Evolutionary conservation across 2,888 invertebrate species (phyloP), one percentile per base, ranked within the genome.

Genomic region (Ennomos erosarius): DNA sequence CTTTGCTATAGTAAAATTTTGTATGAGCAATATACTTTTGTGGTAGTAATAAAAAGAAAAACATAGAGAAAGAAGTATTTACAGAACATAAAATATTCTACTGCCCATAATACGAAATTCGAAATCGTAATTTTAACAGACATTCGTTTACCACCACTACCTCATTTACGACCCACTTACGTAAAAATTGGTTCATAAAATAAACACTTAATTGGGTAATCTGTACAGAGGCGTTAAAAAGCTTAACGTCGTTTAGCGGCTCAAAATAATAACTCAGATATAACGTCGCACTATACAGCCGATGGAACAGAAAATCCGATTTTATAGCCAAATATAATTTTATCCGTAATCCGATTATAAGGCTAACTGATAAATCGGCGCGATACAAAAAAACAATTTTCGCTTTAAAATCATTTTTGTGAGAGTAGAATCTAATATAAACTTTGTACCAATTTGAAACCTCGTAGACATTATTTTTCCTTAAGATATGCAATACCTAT

Each of bases 321-420:
- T 54, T 57, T 57, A 57, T 47, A 47, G 53, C 38, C 53, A 47
- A 62, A 50, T 53, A 62, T 62, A 54, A 62, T 62, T 62, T 56
- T 45, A 57, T 43, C 36, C 35, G 55, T 53, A 61, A 61, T 42
- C 60, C 54, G 43, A 47, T 37, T 42, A 53, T 36, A 52, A 51
- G 43, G 49, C 36, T 45, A 55, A 43, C 42, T 47, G 55, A 55
- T 46, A 55, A 43, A 50, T 46, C 46, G 50, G 16, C 13, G n/a
- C 26, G 16, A 39, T 39, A 10, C 34, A 35, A 43, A 48, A 43
- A 48, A 49, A 48, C 43, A 57, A 48, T 44, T 46, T 50, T 36
- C 40, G 39, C 9, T 35, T 39, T 35, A 44, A 43, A 38, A 47
- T 43, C 26, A 26, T 26, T 26, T 26, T 26, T 26, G 26, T 26